Percentiles rank a stretch among this genome's conserved stretches.
These are phyloP conservation scores for Zoanthus solanderi DNA, from an alignment of 92 coral and sea anemone species.

Conservation along the genomic window DNA sequence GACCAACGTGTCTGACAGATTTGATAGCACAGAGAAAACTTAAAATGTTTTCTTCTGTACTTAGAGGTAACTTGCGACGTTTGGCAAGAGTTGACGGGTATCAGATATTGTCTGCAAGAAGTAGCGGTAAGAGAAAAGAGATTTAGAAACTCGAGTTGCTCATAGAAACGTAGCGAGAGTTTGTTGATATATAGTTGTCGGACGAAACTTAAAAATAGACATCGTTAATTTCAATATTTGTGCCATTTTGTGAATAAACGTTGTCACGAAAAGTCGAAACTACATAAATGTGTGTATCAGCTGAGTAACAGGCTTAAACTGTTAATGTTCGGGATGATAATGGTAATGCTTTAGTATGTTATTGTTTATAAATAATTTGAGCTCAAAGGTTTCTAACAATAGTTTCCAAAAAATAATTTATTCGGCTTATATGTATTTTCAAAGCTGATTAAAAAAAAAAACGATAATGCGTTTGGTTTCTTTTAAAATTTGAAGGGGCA, in stretches of 20 bases:
- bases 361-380: neutral
- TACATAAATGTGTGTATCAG: neutral
- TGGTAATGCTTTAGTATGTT: neutral
- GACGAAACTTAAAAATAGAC: neutral
- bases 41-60: constrained; percentile 81
- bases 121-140: constrained; percentile 54
- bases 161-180: neutral
- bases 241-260: neutral
- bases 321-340: too few species aligned
- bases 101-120: constrained; percentile 65
- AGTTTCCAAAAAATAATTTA: too few species aligned
- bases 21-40: constrained; percentile 29
- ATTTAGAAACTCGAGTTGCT: neutral
- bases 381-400: neutral
- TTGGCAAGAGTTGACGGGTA: constrained; percentile 64
- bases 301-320: neutral
- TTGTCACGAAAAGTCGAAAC: neutral
- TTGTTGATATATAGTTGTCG: neutral
- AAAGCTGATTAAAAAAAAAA: too few species aligned
- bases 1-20: constrained; percentile 49
- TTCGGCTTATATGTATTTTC: too few species aligned
- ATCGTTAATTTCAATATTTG: neutral
- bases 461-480: too few species aligned
- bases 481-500: too few species aligned
- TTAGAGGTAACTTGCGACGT: constrained; percentile 76